Evolutionary conservation across 37 sponge, comb jelly and placozoan species (phyloP).

Genomic region (Theonella swinhoei): DNA sequence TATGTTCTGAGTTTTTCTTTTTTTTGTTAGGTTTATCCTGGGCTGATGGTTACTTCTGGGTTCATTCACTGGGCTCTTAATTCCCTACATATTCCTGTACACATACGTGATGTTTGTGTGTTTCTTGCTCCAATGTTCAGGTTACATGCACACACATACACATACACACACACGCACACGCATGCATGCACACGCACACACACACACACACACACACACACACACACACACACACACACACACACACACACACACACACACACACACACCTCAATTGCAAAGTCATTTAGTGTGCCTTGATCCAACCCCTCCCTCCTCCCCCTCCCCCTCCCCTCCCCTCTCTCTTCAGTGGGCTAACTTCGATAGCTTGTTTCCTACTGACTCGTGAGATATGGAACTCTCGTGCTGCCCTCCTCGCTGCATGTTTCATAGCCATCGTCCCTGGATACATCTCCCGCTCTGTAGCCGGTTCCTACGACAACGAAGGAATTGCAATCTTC

Average conservation of each 20-base stretch:
- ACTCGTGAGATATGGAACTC: conserved; percentile 97
- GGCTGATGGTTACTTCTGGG: conserved; percentile 98
- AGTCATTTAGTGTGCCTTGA: too few species aligned
- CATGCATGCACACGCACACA: conserved; percentile 4
- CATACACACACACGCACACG: neutral
- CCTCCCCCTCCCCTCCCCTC: neutral
- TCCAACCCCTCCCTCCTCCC: too few species aligned
- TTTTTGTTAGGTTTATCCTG: conserved; percentile 92
- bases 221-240: conserved; percentile 13
- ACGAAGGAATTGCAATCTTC: conserved; percentile 99
- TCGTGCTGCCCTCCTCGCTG: conserved; percentile 96
- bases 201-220: neutral
- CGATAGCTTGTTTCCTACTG: conserved; percentile 91
- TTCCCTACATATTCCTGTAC: conserved; percentile 85
- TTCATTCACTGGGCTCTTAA: conserved; percentile 92
- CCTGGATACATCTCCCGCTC: conserved; percentile 98
- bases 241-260: too few species aligned
- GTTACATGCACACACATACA: conserved; percentile 35
- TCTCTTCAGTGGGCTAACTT: conserved; percentile 88
- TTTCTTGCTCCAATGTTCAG: conserved; percentile 98
- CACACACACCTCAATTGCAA: too few species aligned
- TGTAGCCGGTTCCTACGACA: conserved; percentile 99
- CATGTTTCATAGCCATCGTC: conserved; percentile 96
- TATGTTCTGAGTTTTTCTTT: neutral
- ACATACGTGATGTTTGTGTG: conserved; percentile 98